A percentile compares a stretch with the other conserved stretches of the same genome.
Evolutionary conservation across 2,113 vertebrate species (phyloP).

Genomic region (Carlito syrichta): DNA sequence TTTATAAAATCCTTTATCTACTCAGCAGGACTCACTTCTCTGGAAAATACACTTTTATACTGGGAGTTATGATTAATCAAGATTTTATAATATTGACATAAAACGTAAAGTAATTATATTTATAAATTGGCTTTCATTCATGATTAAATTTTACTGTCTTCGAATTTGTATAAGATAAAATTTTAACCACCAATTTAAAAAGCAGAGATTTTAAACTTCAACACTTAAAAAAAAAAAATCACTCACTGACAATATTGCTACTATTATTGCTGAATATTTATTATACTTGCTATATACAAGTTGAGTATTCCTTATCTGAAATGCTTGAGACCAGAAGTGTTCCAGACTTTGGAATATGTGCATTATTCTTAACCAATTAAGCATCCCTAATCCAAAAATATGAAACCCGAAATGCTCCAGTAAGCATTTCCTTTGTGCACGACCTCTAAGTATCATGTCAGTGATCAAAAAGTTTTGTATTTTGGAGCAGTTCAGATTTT

Average conservation of each 20-base stretch:
- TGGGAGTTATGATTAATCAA: background rate
- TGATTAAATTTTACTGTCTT: conserved; percentile 17
- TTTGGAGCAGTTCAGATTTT: background rate
- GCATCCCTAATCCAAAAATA: background rate
- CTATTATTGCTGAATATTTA: background rate
- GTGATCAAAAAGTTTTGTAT: background rate
- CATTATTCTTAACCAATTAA: background rate
- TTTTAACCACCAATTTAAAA: background rate
- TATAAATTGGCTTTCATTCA: background rate
- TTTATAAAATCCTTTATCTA: conserved; percentile 21
- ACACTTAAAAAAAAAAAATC: background rate
- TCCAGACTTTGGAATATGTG: background rate
- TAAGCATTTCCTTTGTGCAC: background rate
- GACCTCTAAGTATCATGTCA: background rate
- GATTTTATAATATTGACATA: conserved; percentile 5
- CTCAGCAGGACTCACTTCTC: conserved; percentile 17
- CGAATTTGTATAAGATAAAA: conserved; percentile 23
- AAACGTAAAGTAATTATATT: conserved; percentile 24
- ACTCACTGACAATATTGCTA: background rate
- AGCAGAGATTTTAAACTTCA: background rate
- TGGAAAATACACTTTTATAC: conserved; percentile 12
- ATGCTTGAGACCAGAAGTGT: background rate
- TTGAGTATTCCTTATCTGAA: background rate
- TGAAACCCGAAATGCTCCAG: background rate
- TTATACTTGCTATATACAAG: background rate